Evolutionary conservation across 2,888 invertebrate species (phyloP), one percentile per base, ranked within the genome.

Genomic region (Sesia apiformis): DNA sequence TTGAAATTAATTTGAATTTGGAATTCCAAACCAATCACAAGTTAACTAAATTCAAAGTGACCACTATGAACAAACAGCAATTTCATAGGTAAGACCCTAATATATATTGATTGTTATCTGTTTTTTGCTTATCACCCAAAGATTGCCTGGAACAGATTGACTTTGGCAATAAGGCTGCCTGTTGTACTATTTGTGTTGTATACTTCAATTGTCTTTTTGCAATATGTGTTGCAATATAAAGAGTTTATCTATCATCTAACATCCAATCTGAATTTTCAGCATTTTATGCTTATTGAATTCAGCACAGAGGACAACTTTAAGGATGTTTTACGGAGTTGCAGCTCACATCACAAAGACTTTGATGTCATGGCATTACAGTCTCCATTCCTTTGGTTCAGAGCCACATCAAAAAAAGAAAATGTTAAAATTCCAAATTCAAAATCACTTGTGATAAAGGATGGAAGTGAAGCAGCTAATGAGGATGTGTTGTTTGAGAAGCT

Each of bases 211-310:
- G 42, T 42, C 7, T 5, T 5, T 42, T 6, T 42, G 42, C 42
- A 42, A 42, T 23, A 23, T 23, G 23, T 23, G 1, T 23, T 23
- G 23, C 23, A 23, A 23, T 42, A 6, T 42, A 6, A 42, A 42
- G 5, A 42, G 5, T 42, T 23, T 23, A 23, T 23, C 23, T 23
- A 23, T 23, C 23, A 23, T 23, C 23, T 23, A 23, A 23, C 23
- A 23, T 23, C 2, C 23, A 23, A 23, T 7, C 42, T 42, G 5
- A 1, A 49, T 43, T 78, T 77, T 53, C 81, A 94, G 92, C 92
- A 95, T 76, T 95, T 94, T 70, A 93, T 95, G 75, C 84, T 96
- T 42, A 86, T 96, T 52, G 96, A 96, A 83, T 96, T 94, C 77
- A 78, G 80, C 3, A 81, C 90, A 6, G 83, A 88, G 64, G 72